Percentiles rank a stretch among this genome's conserved stretches.
phyloP scores from a whole-genome alignment of 2,888 invertebrate species.

The Cantharis nigra region DNA sequence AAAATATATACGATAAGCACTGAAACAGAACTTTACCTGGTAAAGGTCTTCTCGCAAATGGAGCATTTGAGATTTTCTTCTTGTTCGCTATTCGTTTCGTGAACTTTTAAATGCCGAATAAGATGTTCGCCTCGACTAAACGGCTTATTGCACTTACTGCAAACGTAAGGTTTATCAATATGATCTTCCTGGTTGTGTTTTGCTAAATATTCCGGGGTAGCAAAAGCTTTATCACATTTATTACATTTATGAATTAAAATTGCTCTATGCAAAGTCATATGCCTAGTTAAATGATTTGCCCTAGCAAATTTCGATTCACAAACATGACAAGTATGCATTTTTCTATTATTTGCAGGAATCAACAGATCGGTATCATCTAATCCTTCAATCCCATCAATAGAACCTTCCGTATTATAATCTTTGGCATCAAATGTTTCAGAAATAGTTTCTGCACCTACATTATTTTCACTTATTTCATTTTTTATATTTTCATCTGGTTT shows the following conservation, averaged over 20 bases:
- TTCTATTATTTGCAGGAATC: slow-evolving; percentile 35
- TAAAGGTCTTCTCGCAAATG: slow-evolving; percentile 52
- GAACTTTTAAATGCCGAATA: slow-evolving; percentile 54
- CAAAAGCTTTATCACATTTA: slow-evolving; percentile 53
- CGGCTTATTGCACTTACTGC: slow-evolving; percentile 53
- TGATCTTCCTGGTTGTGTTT: slow-evolving; percentile 54
- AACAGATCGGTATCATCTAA: slow-evolving; percentile 33
- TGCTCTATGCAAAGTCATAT: slow-evolving; percentile 54
- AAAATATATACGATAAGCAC: slow-evolving; percentile 65
- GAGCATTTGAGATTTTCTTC: slow-evolving; percentile 51
- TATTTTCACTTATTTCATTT: not conserved
- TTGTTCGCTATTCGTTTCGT: slow-evolving; percentile 44
- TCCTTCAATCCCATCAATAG: slow-evolving; percentile 20
- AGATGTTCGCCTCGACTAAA: slow-evolving; percentile 55
- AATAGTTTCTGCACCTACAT: not conserved
- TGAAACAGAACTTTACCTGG: slow-evolving; percentile 52
- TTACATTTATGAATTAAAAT: slow-evolving; percentile 53
- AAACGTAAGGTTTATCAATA: slow-evolving; percentile 54
- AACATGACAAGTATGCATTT: slow-evolving; percentile 52
- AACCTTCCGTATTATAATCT: slow-evolving; percentile 13
- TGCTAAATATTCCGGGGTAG: slow-evolving; percentile 48
- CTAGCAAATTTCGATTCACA: slow-evolving; percentile 51
- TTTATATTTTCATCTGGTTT: slow-evolving; percentile 4
- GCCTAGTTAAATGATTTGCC: slow-evolving; percentile 53
- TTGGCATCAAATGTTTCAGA: slow-evolving; percentile 12